Base-by-base conservation (phyloP, 2,113 vertebrate species). In the Misgurnus mizolepis region DNA sequence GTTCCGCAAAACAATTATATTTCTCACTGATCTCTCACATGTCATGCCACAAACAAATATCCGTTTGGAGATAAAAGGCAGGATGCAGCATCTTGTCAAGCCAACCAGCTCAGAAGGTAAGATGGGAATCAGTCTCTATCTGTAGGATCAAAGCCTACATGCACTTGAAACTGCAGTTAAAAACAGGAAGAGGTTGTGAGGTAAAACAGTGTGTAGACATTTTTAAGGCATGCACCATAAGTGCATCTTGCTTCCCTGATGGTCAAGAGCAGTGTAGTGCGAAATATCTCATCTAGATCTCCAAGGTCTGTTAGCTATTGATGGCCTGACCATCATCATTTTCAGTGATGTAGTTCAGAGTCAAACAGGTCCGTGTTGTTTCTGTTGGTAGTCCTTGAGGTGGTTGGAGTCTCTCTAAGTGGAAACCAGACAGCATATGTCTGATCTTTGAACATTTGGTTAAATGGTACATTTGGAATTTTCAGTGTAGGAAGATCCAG, bases 191-290 rank as follows among this genome's bases (percentile, higher is more conserved):
- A 74, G 80, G 61, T 65, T 82, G 67, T 66, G 53, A 6, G 50
- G 78, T 62, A 69, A 34, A 15, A 64, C 12, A 73, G 72, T 79
- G 80, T 82, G 73, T 79, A 75, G 78, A 60, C 27, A 53, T 78
- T 84, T 61, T 93, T 93, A 93, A 93, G 92, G 93, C 91, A 90
- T 78, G 88, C 88, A 84, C 87, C 82, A 85, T 75, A 82, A 88
- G 85, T 78, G 82, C 76, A 15, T 79, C 66, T 82, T 61, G 83
- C 89, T 88, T 92, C 90, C 92, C 90, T 92, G 91, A 92, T 86
- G 88, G 58, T 67, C 47, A 73, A 71, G 7, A 79, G 67, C 67
- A 50, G n/a, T 62, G 56, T 7, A 61, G 53, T 49, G 66, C 49
- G 68, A 53, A 53, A 58, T 67, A 41, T 77, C 27, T 40, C 15